Evolutionary conservation across 2,113 vertebrate genomes (phyloP), one percentile per base, ranked within the genome.

Genomic region (Platycercus adscitus): DNA sequence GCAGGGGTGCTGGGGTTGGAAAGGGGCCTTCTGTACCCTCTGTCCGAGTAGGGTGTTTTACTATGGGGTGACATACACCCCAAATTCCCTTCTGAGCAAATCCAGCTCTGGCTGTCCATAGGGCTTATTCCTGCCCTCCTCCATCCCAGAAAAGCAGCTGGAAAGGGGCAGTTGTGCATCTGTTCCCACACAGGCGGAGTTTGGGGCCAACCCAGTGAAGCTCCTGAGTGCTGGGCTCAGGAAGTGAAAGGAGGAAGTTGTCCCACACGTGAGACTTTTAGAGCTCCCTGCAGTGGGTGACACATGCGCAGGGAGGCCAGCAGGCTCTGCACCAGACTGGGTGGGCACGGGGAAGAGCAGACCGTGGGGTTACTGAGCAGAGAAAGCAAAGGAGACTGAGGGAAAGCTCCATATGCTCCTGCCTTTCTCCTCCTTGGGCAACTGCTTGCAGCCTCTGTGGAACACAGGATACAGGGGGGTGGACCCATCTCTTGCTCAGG

Each of bases 271-370:
- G 25, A 23, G 63, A 72, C 23, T 2, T 69, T 80, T 35, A 44
- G 26, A 77, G 33, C 17, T 76, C 23, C 10, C 16, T 58, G 31
- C 31, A 44, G 37, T 26, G 29, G 52, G 4, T 72, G 35, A 61
- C 3, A 6, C 10, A 8, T 25, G 26, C 71, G 69, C 47, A 55
- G 35, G 58, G 43, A 71, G 70, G 23, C 49, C 70, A 60, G 43
- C 43, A 53, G 50, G 47, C 52, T 78, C 21, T 68, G 61, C 4
- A 43, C 19, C n/a, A 61, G 69, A 17, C 21, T 58, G 20, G 31
- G 1, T 10, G 23, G 64, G 31, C 4, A 17, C 0, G 0, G 5
- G n/a, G 12, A 86, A 47, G 49, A 70, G 53, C 87, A 93, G 18
- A 9, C 17, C 13, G 6, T 68, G 17, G 17, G 10, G 8, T 21